Evolutionary conservation across 1,140 invertebrate genomes (phyloP), one percentile per base, ranked within the genome.

Genomic region (Babylonia areolata): DNA sequence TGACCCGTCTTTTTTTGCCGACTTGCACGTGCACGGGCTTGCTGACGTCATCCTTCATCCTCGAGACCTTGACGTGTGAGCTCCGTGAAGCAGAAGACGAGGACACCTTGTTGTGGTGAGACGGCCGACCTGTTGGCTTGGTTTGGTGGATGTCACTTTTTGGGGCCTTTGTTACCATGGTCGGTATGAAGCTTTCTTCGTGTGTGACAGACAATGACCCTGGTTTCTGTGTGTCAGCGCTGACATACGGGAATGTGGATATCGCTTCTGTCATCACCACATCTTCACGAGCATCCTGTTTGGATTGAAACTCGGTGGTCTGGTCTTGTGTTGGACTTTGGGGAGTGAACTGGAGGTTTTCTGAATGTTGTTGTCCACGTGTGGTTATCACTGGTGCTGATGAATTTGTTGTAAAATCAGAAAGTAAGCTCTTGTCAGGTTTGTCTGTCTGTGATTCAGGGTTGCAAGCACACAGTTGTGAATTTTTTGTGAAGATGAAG

Each of bases 1-100:
- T 28, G 35, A 54, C 23, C 89, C 97, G 80, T 54, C 46, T 83
- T 23, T 46, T 73, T 0, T 35, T 35, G 17, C 23, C 54, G 39
- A 3, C 31, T 20, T 54, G 78, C 78, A 20, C 33, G 20, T 77
- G 35, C 35, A 35, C 31, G 6, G 33, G 31, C 6, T 73, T n/a
- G 31, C 12, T 35, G 31, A 37, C 71, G 6, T 0, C 58, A 11
- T 37, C 15, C 42, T 79, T 35, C 31, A 23, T 23, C 1, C n/a
- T n/a, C 3, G 9, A 1, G 17, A 54, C 42, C 23, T 0, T 54
- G 78, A 9, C 5, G 15, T 20, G 11, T 23, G 3, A 6, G 15
- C 28, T 1, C 28, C 11, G 77, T n/a, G n/a, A n/a, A n/a, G n/a
- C n/a, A n/a, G n/a, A n/a, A n/a, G 37, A 40, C 28, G 11, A n/a